A percentile compares a stretch with the other conserved stretches of the same genome.
Evolutionary conservation across 1,140 invertebrate species (phyloP).

Genomic region (Heliothis virescens): DNA sequence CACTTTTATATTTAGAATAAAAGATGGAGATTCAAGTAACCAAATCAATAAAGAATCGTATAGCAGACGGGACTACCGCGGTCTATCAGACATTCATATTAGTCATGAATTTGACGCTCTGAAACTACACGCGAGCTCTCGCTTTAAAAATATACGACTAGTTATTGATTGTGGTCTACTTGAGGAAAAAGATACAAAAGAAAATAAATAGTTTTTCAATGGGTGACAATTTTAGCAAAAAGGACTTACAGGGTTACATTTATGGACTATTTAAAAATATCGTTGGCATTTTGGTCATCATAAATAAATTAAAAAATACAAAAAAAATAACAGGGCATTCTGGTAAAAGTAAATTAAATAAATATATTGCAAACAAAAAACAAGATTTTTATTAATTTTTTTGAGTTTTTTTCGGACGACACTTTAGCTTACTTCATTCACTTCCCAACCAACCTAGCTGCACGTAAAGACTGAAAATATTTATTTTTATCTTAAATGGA

Average conservation of each 20-base stretch:
- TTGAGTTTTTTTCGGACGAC: neutral
- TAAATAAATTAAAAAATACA: no score
- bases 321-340: neutral
- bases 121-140: conserved; percentile 66
- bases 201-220: neutral
- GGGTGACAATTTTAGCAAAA: neutral
- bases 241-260: neutral
- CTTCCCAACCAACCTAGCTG: conserved; percentile 1
- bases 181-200: neutral
- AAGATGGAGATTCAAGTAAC: neutral
- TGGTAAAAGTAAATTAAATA: neutral
- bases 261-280: no score
- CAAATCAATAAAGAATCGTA: conserved; percentile 49
- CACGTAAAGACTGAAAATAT: neutral
- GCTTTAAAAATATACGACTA: conserved; percentile 11
- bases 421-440: neutral
- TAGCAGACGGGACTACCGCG: conserved; percentile 52
- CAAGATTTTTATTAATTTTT: neutral
- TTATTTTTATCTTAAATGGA: neutral
- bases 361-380: neutral
- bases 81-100: conserved; percentile 75
- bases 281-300: no score
- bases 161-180: conserved; percentile 22
- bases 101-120: conserved; percentile 76
- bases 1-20: neutral